A percentile compares a stretch with the other conserved stretches of the same genome.
These are phyloP conservation scores for Strongylocentrotus purpuratus DNA, from an alignment of 35 echinoderm and acorn worm species.

Conservation along the genomic window DNA sequence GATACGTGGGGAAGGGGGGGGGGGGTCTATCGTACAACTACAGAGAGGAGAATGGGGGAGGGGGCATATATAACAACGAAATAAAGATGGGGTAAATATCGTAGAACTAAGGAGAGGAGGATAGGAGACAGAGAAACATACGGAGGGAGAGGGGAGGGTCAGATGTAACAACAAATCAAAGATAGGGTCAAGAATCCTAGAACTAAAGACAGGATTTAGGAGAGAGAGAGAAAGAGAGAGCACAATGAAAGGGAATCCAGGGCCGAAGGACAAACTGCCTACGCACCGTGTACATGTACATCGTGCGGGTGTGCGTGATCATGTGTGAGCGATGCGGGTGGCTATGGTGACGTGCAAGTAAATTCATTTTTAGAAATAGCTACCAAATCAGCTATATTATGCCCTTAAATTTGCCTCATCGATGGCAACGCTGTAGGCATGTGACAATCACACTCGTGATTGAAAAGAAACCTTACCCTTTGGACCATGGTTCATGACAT, in stretches of 20 bases:
- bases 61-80: neutral
- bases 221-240: neutral
- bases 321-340: neutral
- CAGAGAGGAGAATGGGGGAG: no score
- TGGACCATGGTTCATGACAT: neutral
- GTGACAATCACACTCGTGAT: neutral
- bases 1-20: no score
- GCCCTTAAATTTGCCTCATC: neutral
- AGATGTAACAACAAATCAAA: no score
- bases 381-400: neutral
- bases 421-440: neutral
- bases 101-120: neutral
- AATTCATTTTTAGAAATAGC: neutral
- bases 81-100: neutral
- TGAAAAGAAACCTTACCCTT: neutral
- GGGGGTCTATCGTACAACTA: no score
- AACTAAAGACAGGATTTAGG: neutral
- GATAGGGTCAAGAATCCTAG: neutral
- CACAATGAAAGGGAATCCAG: no score
- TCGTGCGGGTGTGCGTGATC: no score
- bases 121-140: neutral
- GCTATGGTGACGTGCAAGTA: neutral
- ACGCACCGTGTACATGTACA: no score
- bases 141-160: no score
- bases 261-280: no score